Conservation (phyloP, 2,113 vertebrate genomes). For the Paramormyrops kingsleyae region DNA sequence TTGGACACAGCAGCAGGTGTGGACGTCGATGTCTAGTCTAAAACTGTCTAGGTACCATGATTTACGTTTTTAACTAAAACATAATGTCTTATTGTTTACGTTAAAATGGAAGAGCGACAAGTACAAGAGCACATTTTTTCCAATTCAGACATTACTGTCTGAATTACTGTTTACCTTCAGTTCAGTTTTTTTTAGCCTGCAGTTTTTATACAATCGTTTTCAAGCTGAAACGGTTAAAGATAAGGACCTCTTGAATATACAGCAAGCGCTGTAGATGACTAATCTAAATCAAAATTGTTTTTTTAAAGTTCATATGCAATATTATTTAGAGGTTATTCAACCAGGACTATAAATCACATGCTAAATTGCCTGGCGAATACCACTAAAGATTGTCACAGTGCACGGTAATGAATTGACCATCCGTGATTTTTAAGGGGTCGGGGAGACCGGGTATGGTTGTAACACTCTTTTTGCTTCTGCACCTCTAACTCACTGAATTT, state of each 20-base stretch:
- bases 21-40: conserved; percentile 14
- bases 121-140: neutral
- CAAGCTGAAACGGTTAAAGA: neutral
- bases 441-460: neutral
- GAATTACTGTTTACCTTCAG: neutral
- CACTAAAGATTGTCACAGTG: neutral
- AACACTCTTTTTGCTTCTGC: neutral
- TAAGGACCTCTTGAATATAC: neutral
- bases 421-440: neutral
- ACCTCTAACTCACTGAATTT: neutral
- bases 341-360: neutral
- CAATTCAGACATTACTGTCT: neutral
- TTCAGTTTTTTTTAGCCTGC: neutral
- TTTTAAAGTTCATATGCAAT: neutral
- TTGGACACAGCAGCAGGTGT: conserved; percentile 7
- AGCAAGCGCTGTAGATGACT: neutral
- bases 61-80: conserved; percentile 9
- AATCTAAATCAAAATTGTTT: neutral
- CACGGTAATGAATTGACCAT: neutral
- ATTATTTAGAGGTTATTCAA: neutral
- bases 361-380: neutral
- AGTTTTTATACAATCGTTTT: neutral
- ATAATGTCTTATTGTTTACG: conserved; percentile 14
- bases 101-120: neutral
- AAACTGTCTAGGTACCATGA: neutral